Conservation (phyloP, 2,888 invertebrate species). For the Penaeus monodon region DNA sequence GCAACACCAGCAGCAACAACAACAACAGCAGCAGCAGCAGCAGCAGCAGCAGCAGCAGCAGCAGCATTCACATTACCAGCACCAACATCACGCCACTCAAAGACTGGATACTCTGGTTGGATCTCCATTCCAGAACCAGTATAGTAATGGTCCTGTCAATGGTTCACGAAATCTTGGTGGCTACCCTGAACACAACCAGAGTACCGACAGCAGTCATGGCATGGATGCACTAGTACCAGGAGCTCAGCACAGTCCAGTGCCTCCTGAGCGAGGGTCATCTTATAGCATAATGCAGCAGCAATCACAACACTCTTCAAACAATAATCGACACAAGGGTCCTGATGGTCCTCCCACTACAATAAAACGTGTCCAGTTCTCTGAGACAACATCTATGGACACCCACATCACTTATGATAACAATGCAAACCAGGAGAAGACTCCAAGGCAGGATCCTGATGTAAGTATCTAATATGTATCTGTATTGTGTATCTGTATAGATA, state of each 20-base stretch:
- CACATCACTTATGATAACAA: conserved; percentile 66
- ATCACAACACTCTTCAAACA: conserved; percentile 52
- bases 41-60: conserved; percentile 65
- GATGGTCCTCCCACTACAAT: conserved; percentile 69
- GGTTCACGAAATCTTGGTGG: conserved; percentile 44
- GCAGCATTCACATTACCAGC: conserved; percentile 67
- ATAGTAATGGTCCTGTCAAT: conserved; percentile 59
- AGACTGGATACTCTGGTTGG: conserved; percentile 66
- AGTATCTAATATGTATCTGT: conserved; percentile 71
- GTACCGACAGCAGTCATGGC: conserved; percentile 28
- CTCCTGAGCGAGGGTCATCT: conserved; percentile 90
- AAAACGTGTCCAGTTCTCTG: conserved; percentile 77
- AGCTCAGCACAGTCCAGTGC: conserved; percentile 72
- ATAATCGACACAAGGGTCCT: conserved; percentile 59
- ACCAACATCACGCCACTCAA: conserved; percentile 66
- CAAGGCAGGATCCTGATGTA: conserved; percentile 86
- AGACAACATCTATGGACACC: conserved; percentile 53
- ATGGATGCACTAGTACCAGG: conserved; percentile 13
- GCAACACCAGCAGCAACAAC: conserved; percentile 66
- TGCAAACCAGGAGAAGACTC: conserved; percentile 74
- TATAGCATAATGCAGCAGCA: conserved; percentile 85
- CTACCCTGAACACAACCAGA: conserved; percentile 31
- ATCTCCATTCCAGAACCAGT: conserved; percentile 51
- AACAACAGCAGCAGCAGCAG: conserved; percentile 65
- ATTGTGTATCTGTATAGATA: too few relatives aligned